Evolutionary conservation across 2,888 invertebrate genomes (phyloP), one percentile per base, ranked within the genome.

Genomic region (Drosophila conformis): DNA sequence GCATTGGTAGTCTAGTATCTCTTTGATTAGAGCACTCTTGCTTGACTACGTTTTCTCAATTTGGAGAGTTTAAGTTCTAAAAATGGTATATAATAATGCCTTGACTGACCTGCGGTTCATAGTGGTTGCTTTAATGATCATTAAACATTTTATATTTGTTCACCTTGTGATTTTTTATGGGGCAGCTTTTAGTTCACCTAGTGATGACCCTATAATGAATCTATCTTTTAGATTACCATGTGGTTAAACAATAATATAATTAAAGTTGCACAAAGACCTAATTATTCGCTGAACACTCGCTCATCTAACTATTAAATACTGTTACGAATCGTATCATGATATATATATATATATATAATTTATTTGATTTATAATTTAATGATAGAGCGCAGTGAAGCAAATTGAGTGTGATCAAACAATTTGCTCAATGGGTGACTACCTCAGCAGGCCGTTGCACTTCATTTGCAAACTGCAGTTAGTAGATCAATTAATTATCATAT

Each of bases 151-250:
- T 25, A 53, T 49, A 49, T 57, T 33, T 48, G 33, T 13, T 73
- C 38, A 73, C 77, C 69, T 76, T 65, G 64, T 18, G 1, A 25
- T 53, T 21, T 61, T 56, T 68, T 36, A 72, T 61, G 40, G 53
- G 56, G 38, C 58, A 65, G 63, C 57, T 69, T 73, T 52, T 62
- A 25, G 33, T 33, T 35, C 1, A 40, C 46, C 38, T 4, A 46
- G 56, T 29, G 58, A 11, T 42, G 73, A 69, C 78, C 78, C 77
- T 63, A 25, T 58, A 60, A 36, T 35, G 52, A 46, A 58, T 61
- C 11, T 18, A 73, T 5, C 18, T 25, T 13, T 27, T 15, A 21
- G 13, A 51, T 6, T 2, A 29, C 52, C 33, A n/a, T 25, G 33
- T 38, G 36, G 15, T 8, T 8, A 1, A 25, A 15, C 25, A 46